phyloP scores from a whole-genome alignment of 2,888 invertebrate species.

The Artemia sinica region DNA sequence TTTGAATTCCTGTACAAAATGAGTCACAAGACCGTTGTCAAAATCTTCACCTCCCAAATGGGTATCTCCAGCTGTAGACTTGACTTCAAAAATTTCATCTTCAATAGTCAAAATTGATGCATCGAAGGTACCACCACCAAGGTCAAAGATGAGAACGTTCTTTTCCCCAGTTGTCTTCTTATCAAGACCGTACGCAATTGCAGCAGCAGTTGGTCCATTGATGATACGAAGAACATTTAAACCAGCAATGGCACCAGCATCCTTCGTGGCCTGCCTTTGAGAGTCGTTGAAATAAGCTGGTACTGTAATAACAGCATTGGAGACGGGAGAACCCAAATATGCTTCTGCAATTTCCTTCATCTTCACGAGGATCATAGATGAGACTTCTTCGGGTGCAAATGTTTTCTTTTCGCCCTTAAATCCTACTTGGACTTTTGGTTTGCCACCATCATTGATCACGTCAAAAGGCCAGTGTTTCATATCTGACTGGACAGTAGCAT shows the following conservation, averaged over 20 bases:
- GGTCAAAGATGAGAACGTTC: conserved; percentile 44
- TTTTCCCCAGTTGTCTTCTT: conserved; percentile 36
- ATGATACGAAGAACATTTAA: conserved; percentile 38
- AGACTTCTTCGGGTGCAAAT: conserved; percentile 44
- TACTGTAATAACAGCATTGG: conserved; percentile 73
- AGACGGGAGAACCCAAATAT: conserved; percentile 62
- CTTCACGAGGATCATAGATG: conserved; percentile 54
- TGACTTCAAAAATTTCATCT: conserved; percentile 49
- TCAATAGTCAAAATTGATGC: conserved; percentile 49
- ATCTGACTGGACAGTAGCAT: conserved; percentile 36
- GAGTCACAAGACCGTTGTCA: conserved; percentile 39
- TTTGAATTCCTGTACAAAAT: conserved; percentile 40
- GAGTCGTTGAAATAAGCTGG: conserved; percentile 83
- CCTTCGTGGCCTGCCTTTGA: conserved; percentile 70
- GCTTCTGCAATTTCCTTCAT: conserved; percentile 86
- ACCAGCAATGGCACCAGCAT: conserved; percentile 38
- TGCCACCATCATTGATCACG: conserved; percentile 33
- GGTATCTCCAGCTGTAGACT: conserved; percentile 45
- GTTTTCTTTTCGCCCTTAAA: conserved; percentile 45
- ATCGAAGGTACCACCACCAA: conserved; percentile 50
- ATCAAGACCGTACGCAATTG: conserved; percentile 37
- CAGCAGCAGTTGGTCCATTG: conserved; percentile 40
- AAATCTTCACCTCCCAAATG: conserved; percentile 35
- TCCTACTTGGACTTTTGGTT: conserved; percentile 38
- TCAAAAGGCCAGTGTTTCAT: conserved; percentile 46